Percentiles rank a stretch among this genome's conserved stretches.
phyloP scores from a whole-genome alignment of 1,140 invertebrate genomes.

The Drosophila pandora region DNA sequence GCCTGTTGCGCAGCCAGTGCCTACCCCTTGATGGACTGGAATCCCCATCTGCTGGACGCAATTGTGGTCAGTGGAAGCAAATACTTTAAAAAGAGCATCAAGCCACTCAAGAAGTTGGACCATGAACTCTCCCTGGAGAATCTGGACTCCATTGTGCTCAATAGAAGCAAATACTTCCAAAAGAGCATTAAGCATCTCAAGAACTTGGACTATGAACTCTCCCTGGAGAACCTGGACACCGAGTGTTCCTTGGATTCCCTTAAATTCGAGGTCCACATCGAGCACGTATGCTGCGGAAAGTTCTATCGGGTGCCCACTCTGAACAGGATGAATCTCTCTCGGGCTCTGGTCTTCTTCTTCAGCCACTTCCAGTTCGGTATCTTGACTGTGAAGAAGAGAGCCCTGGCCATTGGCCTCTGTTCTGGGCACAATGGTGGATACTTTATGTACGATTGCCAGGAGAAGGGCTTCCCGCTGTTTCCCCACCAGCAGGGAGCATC shows the following conservation, averaged over 20 bases:
- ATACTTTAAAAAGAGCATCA: slow-evolving; percentile 85
- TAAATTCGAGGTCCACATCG: slow-evolving; percentile 85
- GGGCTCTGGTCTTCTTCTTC: slow-evolving; percentile 86
- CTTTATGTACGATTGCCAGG: slow-evolving; percentile 87
- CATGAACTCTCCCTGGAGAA: slow-evolving; percentile 85
- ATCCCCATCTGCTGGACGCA: slow-evolving; percentile 85
- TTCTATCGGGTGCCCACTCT: slow-evolving; percentile 85
- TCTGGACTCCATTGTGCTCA: slow-evolving; percentile 84
- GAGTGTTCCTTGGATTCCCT: slow-evolving; percentile 85
- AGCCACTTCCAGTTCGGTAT: slow-evolving; percentile 85
- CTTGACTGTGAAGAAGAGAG: slow-evolving; percentile 84
- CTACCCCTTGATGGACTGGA: slow-evolving; percentile 86
- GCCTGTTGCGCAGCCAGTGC: slow-evolving; percentile 85
- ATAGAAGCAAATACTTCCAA: slow-evolving; percentile 85
- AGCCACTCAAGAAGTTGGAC: slow-evolving; percentile 84
- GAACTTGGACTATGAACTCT: slow-evolving; percentile 85
- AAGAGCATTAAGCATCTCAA: slow-evolving; percentile 84
- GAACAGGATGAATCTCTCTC: slow-evolving; percentile 86
- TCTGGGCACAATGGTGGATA: slow-evolving; percentile 84
- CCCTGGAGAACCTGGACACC: slow-evolving; percentile 84
- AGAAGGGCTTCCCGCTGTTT: slow-evolving; percentile 86
- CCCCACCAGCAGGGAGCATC: slow-evolving; percentile 85
- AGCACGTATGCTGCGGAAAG: slow-evolving; percentile 85
- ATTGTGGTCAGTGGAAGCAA: slow-evolving; percentile 85
- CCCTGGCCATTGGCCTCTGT: slow-evolving; percentile 86